Conservation (phyloP, 2,888 invertebrate species). For the Eilema depressum region DNA sequence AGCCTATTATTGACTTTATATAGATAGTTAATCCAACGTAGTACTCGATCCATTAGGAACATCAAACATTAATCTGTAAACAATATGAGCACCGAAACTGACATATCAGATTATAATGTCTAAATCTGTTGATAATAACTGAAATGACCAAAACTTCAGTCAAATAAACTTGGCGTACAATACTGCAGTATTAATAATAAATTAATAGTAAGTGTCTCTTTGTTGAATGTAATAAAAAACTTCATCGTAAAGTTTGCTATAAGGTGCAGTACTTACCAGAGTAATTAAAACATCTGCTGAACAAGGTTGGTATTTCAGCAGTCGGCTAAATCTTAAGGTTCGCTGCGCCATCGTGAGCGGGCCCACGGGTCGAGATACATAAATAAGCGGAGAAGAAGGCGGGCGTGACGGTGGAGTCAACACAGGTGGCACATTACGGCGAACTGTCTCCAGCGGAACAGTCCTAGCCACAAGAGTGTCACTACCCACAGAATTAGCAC, state of each 20-base stretch:
- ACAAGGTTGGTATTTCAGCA: slow-evolving; percentile 89
- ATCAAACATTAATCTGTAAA: neutral
- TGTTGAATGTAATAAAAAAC: neutral
- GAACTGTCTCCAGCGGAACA: slow-evolving; percentile 91
- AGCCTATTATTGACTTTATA: neutral
- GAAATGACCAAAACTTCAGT: neutral
- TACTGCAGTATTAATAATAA: neutral
- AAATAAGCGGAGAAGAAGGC: slow-evolving; percentile 78
- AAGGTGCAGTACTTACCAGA: slow-evolving; percentile 70
- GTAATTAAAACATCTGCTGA: slow-evolving; percentile 81
- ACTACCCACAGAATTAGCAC: slow-evolving; percentile 90
- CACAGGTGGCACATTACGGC: slow-evolving; percentile 76
- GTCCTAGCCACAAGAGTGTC: slow-evolving; percentile 91
- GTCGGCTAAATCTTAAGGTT: slow-evolving; percentile 89
- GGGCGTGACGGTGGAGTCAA: slow-evolving; percentile 81
- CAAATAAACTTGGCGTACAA: neutral
- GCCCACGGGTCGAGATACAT: slow-evolving; percentile 79
- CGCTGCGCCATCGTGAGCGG: slow-evolving; percentile 90
- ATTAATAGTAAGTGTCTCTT: slow-evolving; percentile 7
- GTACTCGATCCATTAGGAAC: neutral
- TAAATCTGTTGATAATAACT: slow-evolving; percentile 3
- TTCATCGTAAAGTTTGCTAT: slow-evolving; percentile 13
- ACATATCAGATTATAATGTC: slow-evolving; percentile 1
- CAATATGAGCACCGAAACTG: slow-evolving; percentile 18
- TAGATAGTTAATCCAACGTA: neutral